Percentiles rank a stretch among this genome's conserved stretches.
Conservation (phyloP, 30 jellyfish, hydroid and myxozoan species). For the Rhopilema esculentum region DNA sequence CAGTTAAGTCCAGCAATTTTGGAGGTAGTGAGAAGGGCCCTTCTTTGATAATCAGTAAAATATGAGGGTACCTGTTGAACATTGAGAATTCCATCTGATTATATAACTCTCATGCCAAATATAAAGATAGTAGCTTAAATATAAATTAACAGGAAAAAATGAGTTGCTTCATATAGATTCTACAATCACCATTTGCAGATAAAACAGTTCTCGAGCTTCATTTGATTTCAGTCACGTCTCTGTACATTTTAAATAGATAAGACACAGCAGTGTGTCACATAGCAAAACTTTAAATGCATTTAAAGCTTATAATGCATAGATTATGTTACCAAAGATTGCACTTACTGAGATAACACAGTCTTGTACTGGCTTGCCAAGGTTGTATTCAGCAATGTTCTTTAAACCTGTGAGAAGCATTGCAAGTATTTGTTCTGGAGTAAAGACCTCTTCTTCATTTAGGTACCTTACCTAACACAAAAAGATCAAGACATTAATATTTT, state of each 20-base stretch:
- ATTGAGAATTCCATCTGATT: not conserved
- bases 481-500: not conserved
- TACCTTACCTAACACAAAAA: constrained; percentile 67
- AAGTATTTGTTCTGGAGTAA: constrained; percentile 76
- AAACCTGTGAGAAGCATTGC: constrained; percentile 88
- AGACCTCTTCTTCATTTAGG: constrained; percentile 54
- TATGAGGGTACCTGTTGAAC: constrained; percentile 80
- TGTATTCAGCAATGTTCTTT: constrained; percentile 57
- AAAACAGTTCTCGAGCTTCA: too few relatives aligned
- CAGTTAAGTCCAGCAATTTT: constrained; percentile 93
- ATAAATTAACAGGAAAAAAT: too few relatives aligned
- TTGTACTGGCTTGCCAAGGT: constrained; percentile 60
- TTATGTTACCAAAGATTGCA: too few relatives aligned
- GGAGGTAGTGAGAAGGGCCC: constrained; percentile 79
- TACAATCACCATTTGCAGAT: too few relatives aligned
- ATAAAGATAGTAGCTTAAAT: too few relatives aligned
- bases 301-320: too few relatives aligned
- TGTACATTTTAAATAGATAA: too few relatives aligned
- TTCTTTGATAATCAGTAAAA: constrained; percentile 92
- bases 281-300: too few relatives aligned
- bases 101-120: not conserved
- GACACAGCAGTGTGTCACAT: too few relatives aligned
- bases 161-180: too few relatives aligned
- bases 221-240: too few relatives aligned
- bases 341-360: constrained; percentile 94